These are phyloP conservation scores for Salminus brasiliensis DNA, from an alignment of 2,113 vertebrate species.

Conservation along the genomic window DNA sequence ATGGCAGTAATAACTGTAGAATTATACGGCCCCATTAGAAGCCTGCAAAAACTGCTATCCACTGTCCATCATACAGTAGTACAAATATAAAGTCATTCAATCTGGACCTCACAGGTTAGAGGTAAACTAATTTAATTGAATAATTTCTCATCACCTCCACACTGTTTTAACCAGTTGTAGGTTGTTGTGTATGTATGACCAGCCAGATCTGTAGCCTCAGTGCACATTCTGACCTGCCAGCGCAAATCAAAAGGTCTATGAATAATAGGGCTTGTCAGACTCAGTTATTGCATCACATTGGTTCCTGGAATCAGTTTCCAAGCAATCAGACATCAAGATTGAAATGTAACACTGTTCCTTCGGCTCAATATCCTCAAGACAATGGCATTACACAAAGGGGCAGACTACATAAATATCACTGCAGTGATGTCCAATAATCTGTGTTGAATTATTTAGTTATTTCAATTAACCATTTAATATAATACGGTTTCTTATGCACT, in stretches of 20 bases:
- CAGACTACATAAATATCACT: not conserved
- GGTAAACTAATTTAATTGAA: too few species aligned
- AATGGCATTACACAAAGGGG: not conserved
- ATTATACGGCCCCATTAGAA: too few species aligned
- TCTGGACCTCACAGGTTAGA: not conserved
- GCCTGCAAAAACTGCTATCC: too few species aligned
- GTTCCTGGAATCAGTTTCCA: slow-evolving; percentile 13
- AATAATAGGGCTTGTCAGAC: not conserved
- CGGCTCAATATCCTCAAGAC: not conserved
- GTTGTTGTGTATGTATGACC: not conserved
- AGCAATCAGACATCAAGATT: not conserved
- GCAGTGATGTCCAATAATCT: not conserved
- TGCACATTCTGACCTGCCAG: not conserved
- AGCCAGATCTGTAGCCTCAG: not conserved
- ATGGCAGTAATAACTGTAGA: too few species aligned
- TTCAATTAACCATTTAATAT: not conserved
- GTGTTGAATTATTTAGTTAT: not conserved
- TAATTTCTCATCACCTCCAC: not conserved
- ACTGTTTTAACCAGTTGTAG: not conserved
- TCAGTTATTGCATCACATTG: not conserved
- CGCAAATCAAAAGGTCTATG: not conserved
- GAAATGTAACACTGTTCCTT: slow-evolving; percentile 2
- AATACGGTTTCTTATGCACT: not conserved
- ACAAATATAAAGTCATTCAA: not conserved
- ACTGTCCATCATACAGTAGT: too few species aligned